A percentile compares a stretch with the other conserved stretches of the same genome.
phyloP scores from a whole-genome alignment of 2,797 vertebrate species.

The Gobionotothen gibberifrons region DNA sequence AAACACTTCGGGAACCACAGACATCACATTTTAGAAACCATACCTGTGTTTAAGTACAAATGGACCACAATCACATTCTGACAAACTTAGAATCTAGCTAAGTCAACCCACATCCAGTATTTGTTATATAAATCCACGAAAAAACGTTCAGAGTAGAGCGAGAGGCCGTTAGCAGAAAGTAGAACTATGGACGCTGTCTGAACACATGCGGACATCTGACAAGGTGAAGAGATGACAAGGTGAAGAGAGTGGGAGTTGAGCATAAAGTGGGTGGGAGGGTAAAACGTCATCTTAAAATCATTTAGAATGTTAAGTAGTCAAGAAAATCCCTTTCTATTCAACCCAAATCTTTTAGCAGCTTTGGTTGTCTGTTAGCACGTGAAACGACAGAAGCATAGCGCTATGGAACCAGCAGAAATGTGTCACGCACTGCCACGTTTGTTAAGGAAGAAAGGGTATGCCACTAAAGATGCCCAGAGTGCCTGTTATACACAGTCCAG shows the following conservation, averaged over 20 bases:
- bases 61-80: background rate
- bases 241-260: slow-evolving; percentile 11
- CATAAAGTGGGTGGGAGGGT: slow-evolving; percentile 6
- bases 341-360: background rate
- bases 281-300: slow-evolving; percentile 56
- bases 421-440: background rate
- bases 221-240: slow-evolving; percentile 1
- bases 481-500: too few species aligned
- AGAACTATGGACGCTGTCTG: slow-evolving; percentile 8
- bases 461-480: background rate
- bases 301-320: slow-evolving; percentile 26
- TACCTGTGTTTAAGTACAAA: slow-evolving; percentile 13
- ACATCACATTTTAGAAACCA: slow-evolving; percentile 16
- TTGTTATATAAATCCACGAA: background rate
- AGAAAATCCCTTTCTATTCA: background rate
- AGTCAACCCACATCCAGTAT: background rate
- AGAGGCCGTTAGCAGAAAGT: background rate
- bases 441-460: background rate
- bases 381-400: background rate
- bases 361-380: background rate
- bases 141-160: background rate
- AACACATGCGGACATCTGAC: slow-evolving; percentile 5
- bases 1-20: slow-evolving; percentile 30
- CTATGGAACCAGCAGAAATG: background rate
- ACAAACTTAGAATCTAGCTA: slow-evolving; percentile 3